Percentiles rank a stretch among this genome's conserved stretches.
These are phyloP conservation scores for Cirrhinus molitorella DNA, from an alignment of 2,797 vertebrate genomes.

Conservation along the genomic window DNA sequence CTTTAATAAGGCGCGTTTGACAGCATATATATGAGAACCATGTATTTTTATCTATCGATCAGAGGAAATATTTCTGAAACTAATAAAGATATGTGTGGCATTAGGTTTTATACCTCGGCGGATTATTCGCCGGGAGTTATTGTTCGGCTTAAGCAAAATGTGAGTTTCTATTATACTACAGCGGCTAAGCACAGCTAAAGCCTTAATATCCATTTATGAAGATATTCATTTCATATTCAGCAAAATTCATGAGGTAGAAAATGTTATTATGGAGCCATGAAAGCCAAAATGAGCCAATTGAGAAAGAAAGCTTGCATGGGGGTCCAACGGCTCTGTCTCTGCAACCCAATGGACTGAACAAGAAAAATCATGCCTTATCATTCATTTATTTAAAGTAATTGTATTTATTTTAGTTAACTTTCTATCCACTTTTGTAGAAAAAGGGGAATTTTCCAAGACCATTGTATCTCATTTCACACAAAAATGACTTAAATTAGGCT, in stretches of 20 bases:
- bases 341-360: constrained; percentile 26
- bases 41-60: constrained; percentile 65
- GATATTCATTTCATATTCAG: constrained; percentile 65
- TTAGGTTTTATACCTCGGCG: constrained; percentile 46
- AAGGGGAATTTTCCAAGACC: not conserved
- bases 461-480: not conserved
- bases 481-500: not conserved
- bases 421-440: not conserved
- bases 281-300: constrained; percentile 52
- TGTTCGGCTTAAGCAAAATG: constrained; percentile 60
- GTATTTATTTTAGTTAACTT: not conserved
- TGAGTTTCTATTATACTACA: constrained; percentile 60
- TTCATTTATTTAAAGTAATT: not conserved
- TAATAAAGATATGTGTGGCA: constrained; percentile 54
- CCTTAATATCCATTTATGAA: constrained; percentile 66
- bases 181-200: constrained; percentile 54
- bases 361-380: not conserved
- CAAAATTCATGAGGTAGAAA: constrained; percentile 65
- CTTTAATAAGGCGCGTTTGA: constrained; percentile 58
- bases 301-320: constrained; percentile 40
- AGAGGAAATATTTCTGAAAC: constrained; percentile 49
- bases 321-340: not conserved
- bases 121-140: constrained; percentile 60
- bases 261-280: constrained; percentile 59
- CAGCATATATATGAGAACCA: constrained; percentile 56